Evolutionary conservation across 2,797 vertebrate species (phyloP).

Genomic region (Danio choprae): DNA sequence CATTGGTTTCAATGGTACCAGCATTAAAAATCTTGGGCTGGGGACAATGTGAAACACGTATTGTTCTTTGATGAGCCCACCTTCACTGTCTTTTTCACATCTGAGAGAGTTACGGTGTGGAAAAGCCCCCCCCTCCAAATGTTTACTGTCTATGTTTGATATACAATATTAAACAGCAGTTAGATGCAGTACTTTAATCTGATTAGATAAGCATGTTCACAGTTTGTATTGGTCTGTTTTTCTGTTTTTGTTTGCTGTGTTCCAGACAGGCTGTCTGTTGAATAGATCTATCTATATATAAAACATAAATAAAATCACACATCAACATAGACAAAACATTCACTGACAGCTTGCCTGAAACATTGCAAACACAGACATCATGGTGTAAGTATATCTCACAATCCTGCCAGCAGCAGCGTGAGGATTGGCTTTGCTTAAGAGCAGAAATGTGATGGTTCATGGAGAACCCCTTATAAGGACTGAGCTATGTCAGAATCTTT

Average conservation of each 20-base stretch:
- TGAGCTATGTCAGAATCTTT: background rate
- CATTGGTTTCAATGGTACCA: too few species aligned
- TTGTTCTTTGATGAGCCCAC: too few species aligned
- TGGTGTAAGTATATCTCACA: background rate
- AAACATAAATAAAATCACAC: conserved; percentile 8
- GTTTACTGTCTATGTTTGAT: background rate
- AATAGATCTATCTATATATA: background rate
- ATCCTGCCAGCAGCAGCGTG: background rate
- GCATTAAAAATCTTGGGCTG: too few species aligned
- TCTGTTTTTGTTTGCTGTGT: background rate
- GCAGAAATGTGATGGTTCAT: background rate
- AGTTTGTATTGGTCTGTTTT: background rate
- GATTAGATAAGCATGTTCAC: conserved; percentile 1
- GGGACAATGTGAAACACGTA: too few species aligned
- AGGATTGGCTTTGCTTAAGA: background rate
- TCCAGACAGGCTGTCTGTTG: background rate
- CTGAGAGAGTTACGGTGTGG: too few species aligned
- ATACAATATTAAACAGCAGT: background rate
- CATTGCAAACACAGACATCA: background rate
- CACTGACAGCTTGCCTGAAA: conserved; percentile 1
- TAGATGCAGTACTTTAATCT: background rate
- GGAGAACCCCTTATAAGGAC: background rate
- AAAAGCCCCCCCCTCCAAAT: too few species aligned
- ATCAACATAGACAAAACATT: conserved; percentile 20
- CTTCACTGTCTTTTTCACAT: too few species aligned